Evolutionary conservation across 2,797 vertebrate species (phyloP), one percentile per base, ranked within the genome.

Genomic region (Microctenopoma steveboyesi): DNA sequence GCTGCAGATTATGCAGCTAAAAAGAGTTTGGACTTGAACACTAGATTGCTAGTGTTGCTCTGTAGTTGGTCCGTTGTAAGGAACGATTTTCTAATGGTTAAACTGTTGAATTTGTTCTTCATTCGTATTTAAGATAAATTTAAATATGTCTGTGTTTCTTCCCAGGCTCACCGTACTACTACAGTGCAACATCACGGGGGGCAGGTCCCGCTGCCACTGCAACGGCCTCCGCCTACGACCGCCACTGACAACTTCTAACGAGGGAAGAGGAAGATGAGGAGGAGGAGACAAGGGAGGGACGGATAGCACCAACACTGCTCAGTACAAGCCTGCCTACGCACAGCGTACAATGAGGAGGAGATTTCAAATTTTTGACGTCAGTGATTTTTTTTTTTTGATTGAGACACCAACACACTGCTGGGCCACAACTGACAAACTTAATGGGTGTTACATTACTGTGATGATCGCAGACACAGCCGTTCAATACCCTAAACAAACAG

Each of bases 151-250:
- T 70, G 30, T 88, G 45, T 59, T 88, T 50, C 74, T 74, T 79
- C 79, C 2, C 82, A 99, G 98, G 97, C 51, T 98, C 98, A 79
- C 97, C 98, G 0, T 99, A 99, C 88, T 98, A 98, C 91, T 99
- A 99, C 91, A 96, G 97, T 0, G 93, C 97, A 0, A 95, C 98
- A 15, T 95, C 97, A 39, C 91, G 98, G 4, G 97, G 98, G 74
- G 91, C 96, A 0, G 96, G 96, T 0, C 95, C 97, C 0, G 95
- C 96, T 3, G 94, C 97, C 1, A 91, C 97, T 0, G 94, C 97
- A 4, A 93, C 97, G 4, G 94, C 96, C 45, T 92, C 96, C 0
- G 95, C 96, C 86, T 98, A 99, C 0, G 97, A 99, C 82, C 97
- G 97, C 48, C 98, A 99, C 94, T 99, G 96, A 98, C 92, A 81